phyloP scores from a whole-genome alignment of 1,140 invertebrate species.

The Pachypsylla venusta region DNA sequence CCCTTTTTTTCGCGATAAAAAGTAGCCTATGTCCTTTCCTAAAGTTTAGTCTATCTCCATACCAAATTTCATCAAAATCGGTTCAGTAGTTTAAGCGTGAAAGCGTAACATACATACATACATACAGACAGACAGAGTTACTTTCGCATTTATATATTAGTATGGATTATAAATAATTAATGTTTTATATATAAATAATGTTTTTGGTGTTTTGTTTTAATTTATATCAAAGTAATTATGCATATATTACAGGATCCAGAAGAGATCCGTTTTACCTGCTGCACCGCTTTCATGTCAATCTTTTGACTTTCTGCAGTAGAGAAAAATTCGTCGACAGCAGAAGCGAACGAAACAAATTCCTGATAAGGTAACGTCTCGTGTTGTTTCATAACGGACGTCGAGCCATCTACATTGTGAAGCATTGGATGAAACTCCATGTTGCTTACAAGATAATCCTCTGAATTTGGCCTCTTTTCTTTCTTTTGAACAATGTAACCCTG shows the following conservation, averaged over 20 bases:
- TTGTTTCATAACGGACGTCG: slow-evolving; percentile 43
- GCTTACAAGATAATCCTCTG: slow-evolving; percentile 47
- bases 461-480: slow-evolving; percentile 50
- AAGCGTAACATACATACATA: too few species aligned
- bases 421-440: slow-evolving; percentile 85
- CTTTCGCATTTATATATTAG: too few species aligned
- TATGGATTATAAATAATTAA: background rate
- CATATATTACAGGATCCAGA: too few species aligned
- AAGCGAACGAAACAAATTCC: slow-evolving; percentile 67
- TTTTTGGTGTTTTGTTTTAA: too few species aligned
- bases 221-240: too few species aligned
- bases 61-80: too few species aligned
- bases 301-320: slow-evolving; percentile 91
- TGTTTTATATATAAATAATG: slow-evolving; percentile 2
- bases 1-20: too few species aligned
- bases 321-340: slow-evolving; percentile 92
- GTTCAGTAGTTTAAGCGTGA: too few species aligned
- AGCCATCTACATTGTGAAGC: slow-evolving; percentile 31
- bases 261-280: slow-evolving; percentile 50
- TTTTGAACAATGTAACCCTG: slow-evolving; percentile 78
- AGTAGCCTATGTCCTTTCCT: too few species aligned
- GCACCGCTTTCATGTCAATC: slow-evolving; percentile 77
- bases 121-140: too few species aligned
- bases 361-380: slow-evolving; percentile 41
- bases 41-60: too few species aligned